Evolutionary conservation across 2,113 vertebrate genomes (phyloP), one percentile per base, ranked within the genome.

Genomic region (Thymallus thymallus): DNA sequence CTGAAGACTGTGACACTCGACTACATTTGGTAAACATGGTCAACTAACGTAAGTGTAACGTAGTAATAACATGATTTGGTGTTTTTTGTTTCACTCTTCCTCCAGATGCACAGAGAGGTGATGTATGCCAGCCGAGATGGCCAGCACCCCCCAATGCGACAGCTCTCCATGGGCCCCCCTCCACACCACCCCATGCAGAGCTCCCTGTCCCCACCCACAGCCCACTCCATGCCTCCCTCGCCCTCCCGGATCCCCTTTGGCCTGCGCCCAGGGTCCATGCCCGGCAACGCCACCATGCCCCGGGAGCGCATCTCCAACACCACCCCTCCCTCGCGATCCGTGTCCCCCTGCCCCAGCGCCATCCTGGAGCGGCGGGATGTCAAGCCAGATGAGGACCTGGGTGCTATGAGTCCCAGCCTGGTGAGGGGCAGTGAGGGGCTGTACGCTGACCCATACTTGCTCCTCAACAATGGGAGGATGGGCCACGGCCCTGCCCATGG

Each of bases 311-410:
- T 96, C 29, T 92, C 96, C 20, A 92, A 85, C 4, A 56, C 86
- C 71, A 88, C 73, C 13, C 56, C 56, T 22, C 85, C 95, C 0
- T 91, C 93, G 0, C 94, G 96, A 60, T 96, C 96, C 0, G 93
- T 93, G 80, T 98, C 97, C 0, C 97, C 97, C 3, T 96, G 96
- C 88, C 95, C 97, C 0, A 98, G 97, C 1, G 97, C 97, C 86
- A 99, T 99, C 71, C 86, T 99, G 82, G 97, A 99, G 90, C 92
- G 97, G 67, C 93, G 97, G 73, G 97, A 99, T 0, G 96, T 99
- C 48, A 99, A 99, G 77, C 97, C 97, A 0, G 97, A 98, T 13
- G 96, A 98, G 78, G 95, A 98, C 84, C 65, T 96, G 88, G 85
- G 91, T 2, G 88, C 83, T 71, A 97, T 97, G 86, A 94, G 80